Conservation (phyloP, 2,797 vertebrate species). For the Rhinichthys osculus region DNA sequence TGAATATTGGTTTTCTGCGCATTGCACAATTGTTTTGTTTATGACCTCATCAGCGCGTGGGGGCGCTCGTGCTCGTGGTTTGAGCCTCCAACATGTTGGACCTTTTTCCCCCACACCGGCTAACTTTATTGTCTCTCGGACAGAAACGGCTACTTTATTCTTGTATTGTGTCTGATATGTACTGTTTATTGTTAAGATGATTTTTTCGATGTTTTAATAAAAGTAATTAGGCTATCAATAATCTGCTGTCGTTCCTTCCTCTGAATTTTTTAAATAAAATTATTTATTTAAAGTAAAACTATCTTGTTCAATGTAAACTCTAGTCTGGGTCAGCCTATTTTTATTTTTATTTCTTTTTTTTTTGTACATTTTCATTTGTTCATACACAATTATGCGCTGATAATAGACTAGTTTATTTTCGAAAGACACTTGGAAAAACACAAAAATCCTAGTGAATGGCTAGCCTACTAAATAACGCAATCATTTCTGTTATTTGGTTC, state of each 20-base stretch:
- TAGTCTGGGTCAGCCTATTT: background rate
- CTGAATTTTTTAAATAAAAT: background rate
- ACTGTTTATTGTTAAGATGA: background rate
- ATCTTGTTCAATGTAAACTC: background rate
- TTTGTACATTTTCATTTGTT: background rate
- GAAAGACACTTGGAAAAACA: background rate
- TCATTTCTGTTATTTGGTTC: background rate
- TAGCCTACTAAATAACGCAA: background rate
- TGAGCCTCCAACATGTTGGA: background rate
- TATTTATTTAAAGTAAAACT: background rate
- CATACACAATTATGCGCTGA: background rate
- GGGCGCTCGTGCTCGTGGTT: slow-evolving; percentile 34
- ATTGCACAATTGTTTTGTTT: background rate
- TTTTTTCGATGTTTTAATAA: background rate
- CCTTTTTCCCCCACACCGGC: background rate
- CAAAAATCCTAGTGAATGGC: background rate
- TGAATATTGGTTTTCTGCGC: slow-evolving; percentile 1
- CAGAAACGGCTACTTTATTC: background rate
- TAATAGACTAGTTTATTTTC: background rate
- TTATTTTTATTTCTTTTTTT: background rate
- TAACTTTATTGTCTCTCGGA: slow-evolving; percentile 1
- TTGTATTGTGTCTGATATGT: background rate
- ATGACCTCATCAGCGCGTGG: slow-evolving; percentile 36
- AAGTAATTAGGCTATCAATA: background rate
- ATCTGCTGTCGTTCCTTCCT: background rate